Evolutionary conservation across 2,888 invertebrate species (phyloP), one percentile per base, ranked within the genome.

Genomic region (Xylophagus ater): DNA sequence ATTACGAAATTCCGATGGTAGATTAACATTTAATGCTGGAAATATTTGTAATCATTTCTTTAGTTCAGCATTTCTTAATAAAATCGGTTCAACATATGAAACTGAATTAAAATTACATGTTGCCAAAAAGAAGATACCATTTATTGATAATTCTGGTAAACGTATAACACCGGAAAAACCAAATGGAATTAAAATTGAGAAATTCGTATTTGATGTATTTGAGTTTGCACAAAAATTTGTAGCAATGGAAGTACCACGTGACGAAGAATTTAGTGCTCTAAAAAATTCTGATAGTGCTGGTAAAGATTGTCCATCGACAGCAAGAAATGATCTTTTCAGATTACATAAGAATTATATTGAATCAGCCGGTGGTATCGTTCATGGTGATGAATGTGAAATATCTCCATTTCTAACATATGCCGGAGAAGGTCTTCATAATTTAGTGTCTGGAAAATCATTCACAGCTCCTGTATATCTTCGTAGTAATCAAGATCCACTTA

Each of bases 1-100:
- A 61, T 73, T 81, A 51, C 68, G 76, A 36, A 82, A 87, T 45
- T 57, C 62, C 4, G 80, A 88, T 49, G 93, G 92, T 0, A 69
- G 80, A 35, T 70, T 98, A 1, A 76, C 85, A 1, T 98, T 93
- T 60, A 88, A 80, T 41, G 92, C 96, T 2, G 98, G 96, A 2
- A 97, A 92, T 59, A 98, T 99, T 47, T 97, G 97, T 63, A 98
- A 97, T 61, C 98, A 99, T 56, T 94, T 90, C 59, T 98, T 98
- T 66, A 84, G 86, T 0, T 67, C 83, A 0, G 76, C 82, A 40
- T 99, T 98, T 61, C 68, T 99, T 4, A 67, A 74, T 20, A 71
- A 75, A 51, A 76, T 94, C 31, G 79, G 79, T 24, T 60, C 70
- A 40, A 70, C 77, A 43, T 78, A 77, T 51, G 86, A 90, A 59